Evolutionary conservation across 2,797 vertebrate genomes (phyloP).

Genomic region (Ispidina lecontei): DNA sequence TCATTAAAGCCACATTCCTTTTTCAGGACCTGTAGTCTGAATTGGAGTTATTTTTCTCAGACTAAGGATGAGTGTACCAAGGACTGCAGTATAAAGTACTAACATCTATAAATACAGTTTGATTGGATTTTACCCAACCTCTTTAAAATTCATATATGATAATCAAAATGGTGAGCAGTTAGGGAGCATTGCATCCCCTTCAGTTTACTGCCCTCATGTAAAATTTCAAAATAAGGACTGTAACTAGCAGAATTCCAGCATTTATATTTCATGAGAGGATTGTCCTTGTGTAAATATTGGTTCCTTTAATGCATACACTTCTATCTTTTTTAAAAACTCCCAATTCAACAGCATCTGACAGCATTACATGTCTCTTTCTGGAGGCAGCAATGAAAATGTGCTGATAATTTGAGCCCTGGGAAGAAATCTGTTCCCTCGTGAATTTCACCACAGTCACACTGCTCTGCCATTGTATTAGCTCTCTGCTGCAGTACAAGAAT

Average conservation of each 20-base stretch:
- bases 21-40: constrained; percentile 58
- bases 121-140: constrained; percentile 26
- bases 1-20: constrained; percentile 71
- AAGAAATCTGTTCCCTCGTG: constrained; percentile 65
- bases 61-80: constrained; percentile 14
- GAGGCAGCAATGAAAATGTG: constrained; percentile 67
- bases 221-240: constrained; percentile 30
- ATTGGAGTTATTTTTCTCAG: constrained; percentile 46
- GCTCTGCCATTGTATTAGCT: constrained; percentile 69
- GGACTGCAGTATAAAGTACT: not conserved
- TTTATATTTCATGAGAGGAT: constrained; percentile 58
- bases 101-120: constrained; percentile 15
- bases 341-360: constrained; percentile 73
- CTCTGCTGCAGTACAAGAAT: constrained; percentile 51
- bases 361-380: constrained; percentile 64
- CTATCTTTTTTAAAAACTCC: constrained; percentile 64
- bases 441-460: constrained; percentile 56
- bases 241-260: constrained; percentile 40
- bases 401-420: constrained; percentile 75
- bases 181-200: constrained; percentile 21
- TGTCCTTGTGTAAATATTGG: constrained; percentile 64
- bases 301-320: constrained; percentile 47
- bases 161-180: constrained; percentile 35
- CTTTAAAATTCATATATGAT: constrained; percentile 61
- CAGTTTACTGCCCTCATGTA: constrained; percentile 49